Conservation (phyloP, 2,888 invertebrate genomes). For the Leptogaster cylindrica region DNA sequence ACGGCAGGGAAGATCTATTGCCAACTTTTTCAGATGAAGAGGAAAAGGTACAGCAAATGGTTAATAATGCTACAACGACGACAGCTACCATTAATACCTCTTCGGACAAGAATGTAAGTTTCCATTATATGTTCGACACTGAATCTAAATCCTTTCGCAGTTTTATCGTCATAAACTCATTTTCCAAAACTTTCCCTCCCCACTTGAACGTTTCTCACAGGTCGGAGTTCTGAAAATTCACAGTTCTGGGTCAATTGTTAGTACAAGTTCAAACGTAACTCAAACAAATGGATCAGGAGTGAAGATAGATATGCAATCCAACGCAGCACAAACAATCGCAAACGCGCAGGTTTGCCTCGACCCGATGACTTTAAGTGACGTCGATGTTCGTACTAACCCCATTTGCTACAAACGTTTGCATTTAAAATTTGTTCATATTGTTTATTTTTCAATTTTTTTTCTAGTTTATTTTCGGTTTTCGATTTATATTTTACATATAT, state of each 20-base stretch:
- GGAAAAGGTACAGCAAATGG: constrained; percentile 73
- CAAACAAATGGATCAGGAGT: constrained; percentile 59
- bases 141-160: not conserved
- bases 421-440: constrained; percentile 43
- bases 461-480: not conserved
- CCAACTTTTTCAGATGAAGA: constrained; percentile 94
- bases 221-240: constrained; percentile 62
- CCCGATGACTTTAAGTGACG: constrained; percentile 75
- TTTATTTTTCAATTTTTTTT: constrained; percentile 39
- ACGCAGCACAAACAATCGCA: constrained; percentile 57
- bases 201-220: constrained; percentile 49
- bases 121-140: not conserved
- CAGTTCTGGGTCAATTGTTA: constrained; percentile 57
- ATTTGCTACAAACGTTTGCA: constrained; percentile 21
- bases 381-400: constrained; percentile 70
- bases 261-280: constrained; percentile 53
- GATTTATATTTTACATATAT: constrained; percentile 9
- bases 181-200: constrained; percentile 28
- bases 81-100: constrained; percentile 49
- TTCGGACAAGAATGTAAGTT: constrained; percentile 49
- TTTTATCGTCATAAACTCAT: constrained; percentile 11
- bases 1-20: constrained; percentile 92
- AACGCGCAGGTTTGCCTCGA: constrained; percentile 80
- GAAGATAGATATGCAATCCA: constrained; percentile 60
- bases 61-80: constrained; percentile 59